Base-by-base conservation (phyloP, 2,888 invertebrate species). In the Amaurobius ferox region DNA sequence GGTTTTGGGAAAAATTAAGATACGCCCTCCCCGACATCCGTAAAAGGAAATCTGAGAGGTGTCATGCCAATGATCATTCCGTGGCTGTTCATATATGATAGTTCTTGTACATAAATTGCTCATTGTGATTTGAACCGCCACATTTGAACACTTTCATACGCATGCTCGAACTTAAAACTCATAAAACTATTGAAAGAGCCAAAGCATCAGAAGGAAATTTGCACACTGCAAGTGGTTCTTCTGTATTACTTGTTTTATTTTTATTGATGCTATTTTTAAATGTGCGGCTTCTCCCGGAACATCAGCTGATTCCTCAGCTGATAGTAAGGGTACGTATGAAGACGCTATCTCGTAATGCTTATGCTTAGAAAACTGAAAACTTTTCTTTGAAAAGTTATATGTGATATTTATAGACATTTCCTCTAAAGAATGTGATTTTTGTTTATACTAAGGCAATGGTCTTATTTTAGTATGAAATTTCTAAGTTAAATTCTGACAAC, bases 1-100 rank as follows among this genome's bases (percentile, higher is more conserved):
- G 96, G 91, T 98, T 98, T 93, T 98, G 98, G 97, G 97, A 97
- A 91, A 95, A 97, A 90, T 93, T 98, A 87, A 94, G 95, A 90
- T 97, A 96, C 91, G 95, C 96, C 87, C 92, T 97, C 90, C 96
- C 96, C 40, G 96, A 96, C 61, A 80, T 88, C 32, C 28, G 73
- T 1, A 67, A 66, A 16, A 16, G 88, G 40, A 87, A 73, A 29
- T 55, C 73, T 29, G 71, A 83, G 5, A 44, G 86, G n/a, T 72
- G 87, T 55, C 78, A 79, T n/a, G 26, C 55, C 7, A 80, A 30
- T 55, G 87, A 79, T 35, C 74, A 81, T 71, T 68, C 87, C 44
- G 61, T 87, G 13, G 55, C 87, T 77, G 77, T 87, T 61, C 83
- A 89, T 76, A 74, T 91, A 29, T 86, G 68, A 79, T 62, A 32